phyloP scores from a whole-genome alignment of 2,797 vertebrate genomes.

The Xiphorhynchus erythropygius region DNA sequence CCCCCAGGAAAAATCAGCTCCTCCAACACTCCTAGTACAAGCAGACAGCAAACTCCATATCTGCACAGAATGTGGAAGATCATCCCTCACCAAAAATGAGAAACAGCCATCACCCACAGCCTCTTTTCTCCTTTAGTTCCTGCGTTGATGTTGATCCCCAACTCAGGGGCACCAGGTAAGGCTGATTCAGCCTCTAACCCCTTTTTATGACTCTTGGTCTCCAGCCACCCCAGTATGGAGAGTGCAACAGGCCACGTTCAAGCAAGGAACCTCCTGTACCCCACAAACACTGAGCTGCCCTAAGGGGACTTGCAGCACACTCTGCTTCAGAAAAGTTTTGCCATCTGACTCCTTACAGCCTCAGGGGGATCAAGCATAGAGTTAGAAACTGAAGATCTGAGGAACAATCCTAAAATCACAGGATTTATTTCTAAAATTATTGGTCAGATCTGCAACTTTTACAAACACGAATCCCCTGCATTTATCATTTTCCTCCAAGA shows the following conservation, averaged over 20 bases:
- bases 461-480: not conserved
- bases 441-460: not conserved
- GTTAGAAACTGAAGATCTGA: not conserved
- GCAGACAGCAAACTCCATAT: not conserved
- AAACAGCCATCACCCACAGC: not conserved
- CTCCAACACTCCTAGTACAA: not conserved
- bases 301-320: not conserved
- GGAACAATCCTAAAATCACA: not conserved
- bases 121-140: not conserved
- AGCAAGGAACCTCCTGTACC: not conserved
- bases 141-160: not conserved
- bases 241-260: not conserved
- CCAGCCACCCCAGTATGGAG: accelerated
- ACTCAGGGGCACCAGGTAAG: not conserved
- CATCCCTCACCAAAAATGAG: not conserved
- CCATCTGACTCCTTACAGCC: not conserved
- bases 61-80: not conserved
- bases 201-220: not conserved
- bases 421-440: not conserved
- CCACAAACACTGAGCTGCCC: not conserved
- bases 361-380: not conserved
- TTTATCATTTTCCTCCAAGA: not conserved
- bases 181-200: not conserved
- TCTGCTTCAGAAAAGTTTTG: not conserved
- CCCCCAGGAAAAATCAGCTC: not conserved